phyloP scores from a whole-genome alignment of 2,113 vertebrate species.

The Osmerus eperlanus region DNA sequence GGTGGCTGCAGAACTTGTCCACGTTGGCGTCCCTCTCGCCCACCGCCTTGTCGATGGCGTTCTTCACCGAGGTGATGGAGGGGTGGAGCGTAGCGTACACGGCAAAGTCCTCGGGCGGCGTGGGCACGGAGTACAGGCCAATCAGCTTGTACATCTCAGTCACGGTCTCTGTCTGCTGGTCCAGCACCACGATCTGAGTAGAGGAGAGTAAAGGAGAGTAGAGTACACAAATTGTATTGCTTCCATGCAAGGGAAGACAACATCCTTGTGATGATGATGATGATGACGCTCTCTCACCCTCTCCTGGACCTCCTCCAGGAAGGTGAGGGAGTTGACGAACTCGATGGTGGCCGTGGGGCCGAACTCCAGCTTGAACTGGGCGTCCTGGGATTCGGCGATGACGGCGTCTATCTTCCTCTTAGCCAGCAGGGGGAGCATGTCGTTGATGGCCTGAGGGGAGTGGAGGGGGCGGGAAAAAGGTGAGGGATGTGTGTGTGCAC shows the following conservation, averaged over 20 bases:
- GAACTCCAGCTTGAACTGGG: slow-evolving; percentile 75
- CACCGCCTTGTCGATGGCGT: slow-evolving; percentile 67
- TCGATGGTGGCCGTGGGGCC: slow-evolving; percentile 72
- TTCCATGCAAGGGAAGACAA: neutral
- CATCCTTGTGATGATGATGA: too few relatives aligned
- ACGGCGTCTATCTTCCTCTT: slow-evolving; percentile 77
- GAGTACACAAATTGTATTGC: neutral
- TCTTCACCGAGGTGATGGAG: slow-evolving; percentile 63
- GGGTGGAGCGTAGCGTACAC: slow-evolving; percentile 74
- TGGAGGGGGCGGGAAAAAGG: neutral
- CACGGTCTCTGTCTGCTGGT: slow-evolving; percentile 72
- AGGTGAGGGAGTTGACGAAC: slow-evolving; percentile 74
- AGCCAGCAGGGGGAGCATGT: slow-evolving; percentile 72
- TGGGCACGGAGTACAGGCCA: slow-evolving; percentile 69
- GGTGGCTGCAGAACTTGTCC: slow-evolving; percentile 68
- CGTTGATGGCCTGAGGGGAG: slow-evolving; percentile 72
- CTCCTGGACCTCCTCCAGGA: slow-evolving; percentile 80
- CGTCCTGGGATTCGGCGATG: slow-evolving; percentile 75
- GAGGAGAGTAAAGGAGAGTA: neutral
- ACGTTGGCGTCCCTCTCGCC: slow-evolving; percentile 66
- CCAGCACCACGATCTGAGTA: slow-evolving; percentile 73
- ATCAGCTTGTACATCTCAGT: slow-evolving; percentile 80
- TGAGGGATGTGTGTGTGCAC: neutral
- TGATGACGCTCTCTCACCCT: slow-evolving; percentile 65
- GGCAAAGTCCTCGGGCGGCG: slow-evolving; percentile 78